These are phyloP conservation scores for Ectemnius lituratus DNA, from an alignment of 2,888 invertebrate species.

Conservation along the genomic window DNA sequence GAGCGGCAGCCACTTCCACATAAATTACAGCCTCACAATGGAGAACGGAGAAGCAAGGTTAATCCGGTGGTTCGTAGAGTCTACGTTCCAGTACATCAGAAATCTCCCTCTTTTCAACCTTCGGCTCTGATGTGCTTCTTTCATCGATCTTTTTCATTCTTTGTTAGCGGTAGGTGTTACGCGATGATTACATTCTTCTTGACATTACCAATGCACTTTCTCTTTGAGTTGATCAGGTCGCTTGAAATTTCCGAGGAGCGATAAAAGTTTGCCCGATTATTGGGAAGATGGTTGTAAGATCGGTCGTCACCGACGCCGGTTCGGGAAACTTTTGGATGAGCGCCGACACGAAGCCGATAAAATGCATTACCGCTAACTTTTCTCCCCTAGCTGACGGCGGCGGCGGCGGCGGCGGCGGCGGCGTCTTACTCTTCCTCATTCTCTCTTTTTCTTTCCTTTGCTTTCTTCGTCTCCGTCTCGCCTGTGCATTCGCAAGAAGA, in stretches of 20 bases:
- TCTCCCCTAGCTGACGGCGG: neutral
- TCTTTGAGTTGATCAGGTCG: neutral
- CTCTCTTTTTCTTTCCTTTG: no score
- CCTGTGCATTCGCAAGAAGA: neutral
- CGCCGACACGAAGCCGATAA: slow-evolving; percentile 14
- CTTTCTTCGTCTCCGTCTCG: no score
- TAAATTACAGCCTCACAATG: slow-evolving; percentile 43
- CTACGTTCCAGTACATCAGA: no score
- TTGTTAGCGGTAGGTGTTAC: neutral
- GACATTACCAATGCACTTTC: neutral
- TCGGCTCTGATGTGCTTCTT: no score
- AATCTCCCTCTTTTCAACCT: no score
- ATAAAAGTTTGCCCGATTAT: neutral
- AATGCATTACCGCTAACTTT: slow-evolving; percentile 20
- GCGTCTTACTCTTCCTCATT: no score
- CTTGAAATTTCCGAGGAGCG: neutral
- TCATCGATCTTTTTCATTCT: neutral
- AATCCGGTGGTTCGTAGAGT: neutral
- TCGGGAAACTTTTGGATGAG: neutral
- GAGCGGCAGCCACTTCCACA: slow-evolving; percentile 19
- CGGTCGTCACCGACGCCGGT: no score
- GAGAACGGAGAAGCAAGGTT: slow-evolving; percentile 22
- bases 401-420: no score
- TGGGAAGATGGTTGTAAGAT: neutral
- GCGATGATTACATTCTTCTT: neutral